These are phyloP conservation scores for Mus minutoides DNA, from an alignment of 2,797 vertebrate genomes.

Conservation along the genomic window DNA sequence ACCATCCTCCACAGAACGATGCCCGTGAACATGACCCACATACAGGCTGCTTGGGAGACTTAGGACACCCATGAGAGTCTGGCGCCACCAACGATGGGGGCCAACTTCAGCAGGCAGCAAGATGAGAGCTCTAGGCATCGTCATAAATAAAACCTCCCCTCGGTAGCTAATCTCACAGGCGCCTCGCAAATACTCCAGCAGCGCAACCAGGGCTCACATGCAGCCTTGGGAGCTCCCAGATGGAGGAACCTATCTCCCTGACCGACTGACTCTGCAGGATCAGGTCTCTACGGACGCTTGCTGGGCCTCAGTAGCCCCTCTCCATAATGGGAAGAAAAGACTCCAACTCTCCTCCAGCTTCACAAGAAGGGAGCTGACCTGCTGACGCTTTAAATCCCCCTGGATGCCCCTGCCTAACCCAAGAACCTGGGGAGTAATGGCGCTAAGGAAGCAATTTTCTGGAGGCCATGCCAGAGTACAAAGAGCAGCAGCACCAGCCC, in stretches of 20 bases:
- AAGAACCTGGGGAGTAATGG: neutral
- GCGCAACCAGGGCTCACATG: neutral
- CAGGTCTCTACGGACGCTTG: neutral
- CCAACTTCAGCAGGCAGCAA: neutral
- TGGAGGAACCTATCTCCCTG: neutral
- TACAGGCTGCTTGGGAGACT: constrained; percentile 54
- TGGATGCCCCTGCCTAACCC: neutral
- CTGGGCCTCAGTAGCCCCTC: neutral
- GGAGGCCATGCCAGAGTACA: neutral
- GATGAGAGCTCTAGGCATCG: constrained; percentile 2
- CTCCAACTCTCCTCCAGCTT: neutral
- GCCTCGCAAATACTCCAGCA: constrained; percentile 57
- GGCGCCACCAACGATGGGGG: neutral
- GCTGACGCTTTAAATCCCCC: neutral
- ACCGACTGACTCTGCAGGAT: neutral
- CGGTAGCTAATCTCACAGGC: constrained; percentile 71
- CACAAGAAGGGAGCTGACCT: neutral
- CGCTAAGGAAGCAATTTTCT: constrained; percentile 25
- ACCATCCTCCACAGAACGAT: neutral
- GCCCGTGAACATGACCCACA: neutral
- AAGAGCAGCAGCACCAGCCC: neutral
- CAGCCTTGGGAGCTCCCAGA: neutral
- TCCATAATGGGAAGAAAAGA: neutral
- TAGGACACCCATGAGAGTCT: constrained; percentile 48
- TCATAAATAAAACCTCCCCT: constrained; percentile 74